phyloP scores from a whole-genome alignment of 2,888 invertebrate genomes.

The Drosophila glabriapex region DNA sequence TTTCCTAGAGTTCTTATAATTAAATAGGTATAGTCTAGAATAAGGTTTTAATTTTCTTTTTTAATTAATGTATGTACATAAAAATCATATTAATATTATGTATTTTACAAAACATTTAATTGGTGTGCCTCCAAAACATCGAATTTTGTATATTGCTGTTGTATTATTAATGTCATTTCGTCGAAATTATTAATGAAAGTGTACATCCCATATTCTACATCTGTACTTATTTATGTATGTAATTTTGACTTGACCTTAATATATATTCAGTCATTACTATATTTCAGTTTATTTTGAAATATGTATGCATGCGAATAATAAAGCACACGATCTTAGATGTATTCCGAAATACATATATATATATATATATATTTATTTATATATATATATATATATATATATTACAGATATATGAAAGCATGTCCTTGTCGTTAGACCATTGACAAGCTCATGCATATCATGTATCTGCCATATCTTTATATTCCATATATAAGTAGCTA shows the following conservation, averaged over 20 bases:
- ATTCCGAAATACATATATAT: background rate
- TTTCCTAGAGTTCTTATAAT: background rate
- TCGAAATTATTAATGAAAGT: background rate
- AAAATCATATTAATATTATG: background rate
- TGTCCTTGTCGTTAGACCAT: constrained; percentile 10
- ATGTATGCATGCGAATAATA: background rate
- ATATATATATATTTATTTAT: background rate
- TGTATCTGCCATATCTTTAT: background rate
- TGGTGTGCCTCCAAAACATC: background rate
- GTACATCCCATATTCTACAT: background rate
- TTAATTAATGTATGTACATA: background rate
- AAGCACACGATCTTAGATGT: background rate
- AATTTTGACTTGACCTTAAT: constrained; percentile 8
- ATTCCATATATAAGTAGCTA: background rate
- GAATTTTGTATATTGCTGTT: background rate
- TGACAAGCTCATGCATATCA: constrained; percentile 1
- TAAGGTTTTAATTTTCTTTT: background rate
- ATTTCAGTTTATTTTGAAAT: background rate
- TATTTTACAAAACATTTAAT: background rate
- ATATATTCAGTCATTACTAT: constrained; percentile 20
- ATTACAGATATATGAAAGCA: constrained; percentile 6
- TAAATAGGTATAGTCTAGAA: background rate
- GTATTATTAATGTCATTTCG: background rate
- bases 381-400: background rate
- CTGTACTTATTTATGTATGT: constrained; percentile 28